These are phyloP conservation scores for Stenotaenia linearis DNA, from an alignment of 2,888 invertebrate genomes.

Conservation along the genomic window DNA sequence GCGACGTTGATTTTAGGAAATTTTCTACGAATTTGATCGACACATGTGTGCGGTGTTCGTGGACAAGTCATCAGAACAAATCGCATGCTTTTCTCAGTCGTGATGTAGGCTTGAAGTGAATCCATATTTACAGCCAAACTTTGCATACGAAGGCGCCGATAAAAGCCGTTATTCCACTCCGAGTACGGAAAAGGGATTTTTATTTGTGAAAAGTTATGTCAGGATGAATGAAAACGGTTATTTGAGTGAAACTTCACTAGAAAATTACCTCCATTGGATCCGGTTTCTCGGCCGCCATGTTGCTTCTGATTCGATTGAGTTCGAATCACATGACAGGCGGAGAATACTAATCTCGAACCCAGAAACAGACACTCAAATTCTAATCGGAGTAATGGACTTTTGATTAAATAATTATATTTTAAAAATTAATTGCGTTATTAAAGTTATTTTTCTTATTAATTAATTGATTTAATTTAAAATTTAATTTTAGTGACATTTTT, in stretches of 20 bases:
- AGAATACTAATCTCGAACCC: background rate
- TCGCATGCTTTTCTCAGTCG: background rate
- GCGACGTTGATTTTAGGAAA: background rate
- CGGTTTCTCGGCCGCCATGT: conserved; percentile 32
- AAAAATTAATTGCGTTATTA: background rate
- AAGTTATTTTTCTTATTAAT: background rate
- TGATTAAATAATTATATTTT: background rate
- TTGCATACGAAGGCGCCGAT: background rate
- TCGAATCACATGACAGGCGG: background rate
- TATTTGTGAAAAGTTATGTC: background rate
- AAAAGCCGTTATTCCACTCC: background rate
- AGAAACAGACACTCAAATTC: background rate
- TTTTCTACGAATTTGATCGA: background rate
- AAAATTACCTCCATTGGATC: conserved; percentile 30
- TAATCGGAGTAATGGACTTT: background rate
- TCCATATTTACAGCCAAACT: background rate
- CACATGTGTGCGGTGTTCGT: background rate
- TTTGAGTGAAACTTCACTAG: background rate
- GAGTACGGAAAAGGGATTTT: background rate
- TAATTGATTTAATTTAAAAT: background rate
- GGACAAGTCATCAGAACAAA: background rate
- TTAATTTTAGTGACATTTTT: too few relatives aligned
- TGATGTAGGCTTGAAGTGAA: background rate
- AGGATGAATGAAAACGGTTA: background rate
- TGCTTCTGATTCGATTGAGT: conserved; percentile 26